These are phyloP conservation scores for Lacanobia oleracea DNA, from an alignment of 2,888 invertebrate species.

Conservation along the genomic window DNA sequence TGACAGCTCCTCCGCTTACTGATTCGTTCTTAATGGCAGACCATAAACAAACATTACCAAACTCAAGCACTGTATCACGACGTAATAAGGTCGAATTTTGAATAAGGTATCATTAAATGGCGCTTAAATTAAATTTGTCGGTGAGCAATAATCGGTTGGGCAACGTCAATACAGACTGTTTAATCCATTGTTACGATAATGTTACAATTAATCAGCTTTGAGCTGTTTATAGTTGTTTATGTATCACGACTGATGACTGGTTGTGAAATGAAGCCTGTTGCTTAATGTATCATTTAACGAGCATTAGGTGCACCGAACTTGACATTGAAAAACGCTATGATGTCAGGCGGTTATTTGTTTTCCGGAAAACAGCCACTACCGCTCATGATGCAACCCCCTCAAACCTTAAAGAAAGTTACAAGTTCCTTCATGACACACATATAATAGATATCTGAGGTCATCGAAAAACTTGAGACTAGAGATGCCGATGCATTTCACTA, in stretches of 20 bases:
- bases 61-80: conserved; percentile 59
- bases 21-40: conserved; percentile 66
- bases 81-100: conserved; percentile 68
- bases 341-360: conserved; percentile 6
- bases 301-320: conserved; percentile 17
- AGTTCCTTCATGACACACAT: too few species aligned
- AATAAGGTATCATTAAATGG: conserved; percentile 43
- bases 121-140: conserved; percentile 66
- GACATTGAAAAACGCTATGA: conserved; percentile 22
- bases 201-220: conserved; percentile 72
- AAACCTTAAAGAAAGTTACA: too few species aligned
- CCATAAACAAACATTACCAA: conserved; percentile 61
- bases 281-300: conserved; percentile 48
- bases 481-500: too few species aligned
- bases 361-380: not conserved
- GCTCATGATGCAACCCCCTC: not conserved
- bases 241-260: conserved; percentile 63
- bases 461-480: too few species aligned
- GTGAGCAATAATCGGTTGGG: conserved; percentile 70
- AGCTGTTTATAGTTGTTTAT: conserved; percentile 67
- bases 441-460: too few species aligned
- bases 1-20: conserved; percentile 71
- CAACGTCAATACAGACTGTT: conserved; percentile 72
- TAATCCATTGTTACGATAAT: conserved; percentile 73
- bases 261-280: conserved; percentile 64